Percentiles rank a stretch among this genome's conserved stretches.
Evolutionary conservation across 2,888 invertebrate species (phyloP).

Genomic region (Girardia tigrina): DNA sequence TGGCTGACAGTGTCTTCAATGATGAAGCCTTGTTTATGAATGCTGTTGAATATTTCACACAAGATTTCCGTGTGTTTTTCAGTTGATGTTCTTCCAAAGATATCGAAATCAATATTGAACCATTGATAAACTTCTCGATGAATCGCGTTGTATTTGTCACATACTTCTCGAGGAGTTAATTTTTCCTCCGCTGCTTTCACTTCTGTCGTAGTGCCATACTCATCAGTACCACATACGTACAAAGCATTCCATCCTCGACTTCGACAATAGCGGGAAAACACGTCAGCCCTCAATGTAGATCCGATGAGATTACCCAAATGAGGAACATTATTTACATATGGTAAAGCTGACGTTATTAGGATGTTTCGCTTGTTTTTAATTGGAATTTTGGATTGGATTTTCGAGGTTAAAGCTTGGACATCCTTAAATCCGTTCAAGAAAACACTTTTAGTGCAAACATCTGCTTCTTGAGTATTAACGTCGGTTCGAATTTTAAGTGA

Average conservation of each 20-base stretch:
- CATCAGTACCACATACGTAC: constrained; percentile 85
- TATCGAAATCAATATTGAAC: constrained; percentile 92
- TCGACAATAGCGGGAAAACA: constrained; percentile 52
- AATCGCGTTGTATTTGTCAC: constrained; percentile 83
- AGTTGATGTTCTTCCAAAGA: constrained; percentile 89
- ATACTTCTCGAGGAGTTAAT: constrained; percentile 71
- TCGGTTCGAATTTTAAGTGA: too few relatives aligned
- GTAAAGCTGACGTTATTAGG: constrained; percentile 80
- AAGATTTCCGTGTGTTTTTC: constrained; percentile 71
- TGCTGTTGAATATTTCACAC: constrained; percentile 64
- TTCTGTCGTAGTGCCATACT: constrained; percentile 97
- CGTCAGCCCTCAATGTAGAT: constrained; percentile 71
- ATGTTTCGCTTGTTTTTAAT: constrained; percentile 68
- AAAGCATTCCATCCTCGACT: constrained; percentile 65
- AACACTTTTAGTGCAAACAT: too few relatives aligned
- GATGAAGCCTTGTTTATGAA: constrained; percentile 69
- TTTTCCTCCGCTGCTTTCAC: constrained; percentile 90
- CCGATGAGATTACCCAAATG: constrained; percentile 97
- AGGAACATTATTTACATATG: constrained; percentile 97
- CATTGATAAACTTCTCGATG: constrained; percentile 84
- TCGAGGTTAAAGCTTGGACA: too few relatives aligned
- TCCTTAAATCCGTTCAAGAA: too few relatives aligned
- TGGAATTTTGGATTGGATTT: too few relatives aligned
- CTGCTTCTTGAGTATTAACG: too few relatives aligned
- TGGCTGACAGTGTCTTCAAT: constrained; percentile 74